phyloP scores from a whole-genome alignment of 2,797 vertebrate species.

The Lagodon rhomboides region DNA sequence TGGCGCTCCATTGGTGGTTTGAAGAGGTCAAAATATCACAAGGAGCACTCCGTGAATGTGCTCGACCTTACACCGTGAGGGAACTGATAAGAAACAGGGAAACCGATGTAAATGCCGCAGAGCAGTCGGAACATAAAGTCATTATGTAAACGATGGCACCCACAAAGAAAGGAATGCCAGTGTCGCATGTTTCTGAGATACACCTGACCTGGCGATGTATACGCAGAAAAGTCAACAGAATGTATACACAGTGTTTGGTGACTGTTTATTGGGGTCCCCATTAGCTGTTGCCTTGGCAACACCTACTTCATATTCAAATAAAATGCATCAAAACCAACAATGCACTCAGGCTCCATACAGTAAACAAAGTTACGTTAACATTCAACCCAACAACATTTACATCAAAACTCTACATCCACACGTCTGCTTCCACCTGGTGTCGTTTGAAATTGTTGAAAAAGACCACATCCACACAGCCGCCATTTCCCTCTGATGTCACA shows the following conservation, averaged over 20 bases:
- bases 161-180: constrained; percentile 10
- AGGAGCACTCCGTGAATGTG: neutral
- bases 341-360: neutral
- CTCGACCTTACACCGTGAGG: neutral
- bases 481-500: no score
- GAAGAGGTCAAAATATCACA: neutral
- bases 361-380: neutral
- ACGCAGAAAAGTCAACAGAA: neutral
- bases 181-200: neutral
- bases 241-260: no score
- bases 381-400: neutral
- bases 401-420: neutral
- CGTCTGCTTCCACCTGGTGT: no score
- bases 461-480: no score
- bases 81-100: neutral
- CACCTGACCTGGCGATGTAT: neutral
- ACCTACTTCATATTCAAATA: no score
- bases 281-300: no score
- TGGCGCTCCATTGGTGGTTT: neutral
- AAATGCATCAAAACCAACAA: neutral
- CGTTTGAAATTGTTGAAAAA: no score
- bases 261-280: no score
- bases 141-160: constrained; percentile 34
- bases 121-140: neutral
- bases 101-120: constrained; percentile 6